Conservation (phyloP, 2,113 vertebrate genomes). For the Erythrocebus patas region DNA sequence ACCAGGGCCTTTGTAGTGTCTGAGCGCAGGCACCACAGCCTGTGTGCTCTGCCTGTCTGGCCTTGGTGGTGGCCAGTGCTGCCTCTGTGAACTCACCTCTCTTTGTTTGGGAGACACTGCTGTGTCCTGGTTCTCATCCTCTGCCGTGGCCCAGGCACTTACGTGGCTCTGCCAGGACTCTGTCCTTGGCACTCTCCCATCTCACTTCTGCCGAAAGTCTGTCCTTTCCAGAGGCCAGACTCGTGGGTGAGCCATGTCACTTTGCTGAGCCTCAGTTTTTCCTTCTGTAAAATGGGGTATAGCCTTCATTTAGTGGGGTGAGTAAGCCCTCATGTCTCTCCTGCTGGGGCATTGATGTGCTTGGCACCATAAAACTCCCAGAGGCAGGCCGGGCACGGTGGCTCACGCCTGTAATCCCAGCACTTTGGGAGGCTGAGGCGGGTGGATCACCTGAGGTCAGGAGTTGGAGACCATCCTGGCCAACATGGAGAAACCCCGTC, state of each 20-base stretch:
- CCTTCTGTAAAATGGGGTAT: not conserved
- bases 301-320: not conserved
- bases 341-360: not conserved
- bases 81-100: not conserved
- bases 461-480: too few species aligned
- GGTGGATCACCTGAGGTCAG: too few species aligned
- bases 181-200: not conserved
- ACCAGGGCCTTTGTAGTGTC: not conserved
- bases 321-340: not conserved
- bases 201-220: not conserved
- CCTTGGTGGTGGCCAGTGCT: not conserved
- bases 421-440: too few species aligned
- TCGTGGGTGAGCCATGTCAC: fast-evolving
- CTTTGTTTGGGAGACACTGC: not conserved
- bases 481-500: too few species aligned
- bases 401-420: too few species aligned
- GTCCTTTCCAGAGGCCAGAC: not conserved
- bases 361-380: not conserved
- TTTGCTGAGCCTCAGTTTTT: not conserved
- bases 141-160: not conserved
- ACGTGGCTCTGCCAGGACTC: not conserved
- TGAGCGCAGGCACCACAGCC: too few species aligned
- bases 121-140: not conserved
- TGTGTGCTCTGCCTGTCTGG: not conserved
- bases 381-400: too few species aligned